Evolutionary conservation across 2,888 invertebrate genomes (phyloP).

Genomic region (Zygogramma bicolorata): DNA sequence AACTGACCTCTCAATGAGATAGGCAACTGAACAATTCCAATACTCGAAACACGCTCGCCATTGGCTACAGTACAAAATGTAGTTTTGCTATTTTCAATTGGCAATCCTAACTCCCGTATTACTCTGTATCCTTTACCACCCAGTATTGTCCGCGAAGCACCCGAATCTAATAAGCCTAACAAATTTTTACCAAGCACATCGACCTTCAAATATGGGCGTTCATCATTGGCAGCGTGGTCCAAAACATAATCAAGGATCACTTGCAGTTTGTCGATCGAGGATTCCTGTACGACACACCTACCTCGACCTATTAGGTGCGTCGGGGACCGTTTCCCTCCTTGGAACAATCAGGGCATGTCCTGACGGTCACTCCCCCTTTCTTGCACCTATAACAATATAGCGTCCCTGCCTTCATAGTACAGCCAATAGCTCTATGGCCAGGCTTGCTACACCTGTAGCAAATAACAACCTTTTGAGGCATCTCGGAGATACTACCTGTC

Average conservation of each 20-base stretch:
- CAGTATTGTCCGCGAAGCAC: not conserved
- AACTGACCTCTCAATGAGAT: constrained; percentile 24
- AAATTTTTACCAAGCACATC: not conserved
- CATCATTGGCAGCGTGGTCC: not conserved
- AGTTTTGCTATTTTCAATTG: not conserved
- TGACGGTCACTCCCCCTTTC: not conserved
- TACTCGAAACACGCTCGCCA: constrained; percentile 28
- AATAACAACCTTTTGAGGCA: not conserved
- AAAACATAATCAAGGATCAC: no score
- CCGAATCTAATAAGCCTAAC: not conserved
- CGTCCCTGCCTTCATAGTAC: not conserved
- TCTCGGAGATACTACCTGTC: not conserved
- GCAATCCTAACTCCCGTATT: not conserved
- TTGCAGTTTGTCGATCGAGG: not conserved
- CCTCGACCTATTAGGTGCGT: not conserved
- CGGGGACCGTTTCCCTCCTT: not conserved
- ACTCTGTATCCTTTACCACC: not conserved
- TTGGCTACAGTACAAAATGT: constrained; percentile 30
- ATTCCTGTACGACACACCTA: not conserved
- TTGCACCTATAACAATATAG: constrained; percentile 7
- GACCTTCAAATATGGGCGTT: not conserved
- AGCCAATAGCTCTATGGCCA: constrained; percentile 16
- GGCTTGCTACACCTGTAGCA: not conserved
- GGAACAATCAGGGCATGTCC: not conserved
- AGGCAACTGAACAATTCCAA: constrained; percentile 20